Base-by-base conservation (phyloP, 2,888 invertebrate species). In the Dynastes tityus region DNA sequence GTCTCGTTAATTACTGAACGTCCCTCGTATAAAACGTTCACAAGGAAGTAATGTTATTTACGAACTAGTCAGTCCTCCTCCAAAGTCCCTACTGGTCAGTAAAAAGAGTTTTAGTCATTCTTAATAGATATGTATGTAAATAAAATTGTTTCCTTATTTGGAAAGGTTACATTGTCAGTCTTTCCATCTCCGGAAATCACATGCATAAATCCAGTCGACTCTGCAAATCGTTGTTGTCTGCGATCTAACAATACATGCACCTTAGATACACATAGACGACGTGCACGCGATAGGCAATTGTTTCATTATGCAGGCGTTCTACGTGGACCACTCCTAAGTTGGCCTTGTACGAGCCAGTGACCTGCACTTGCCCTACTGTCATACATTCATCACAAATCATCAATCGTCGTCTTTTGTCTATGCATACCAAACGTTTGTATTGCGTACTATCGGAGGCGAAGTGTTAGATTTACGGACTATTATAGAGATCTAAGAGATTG, bases 351-450 rank as follows among this genome's bases (percentile, higher is more conserved):
- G 83, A 82, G 82, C 83, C 82, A 84, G 80, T 83, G 84, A 84
- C 83, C 84, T 76, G 82, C 79, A 80, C 78, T 80, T 83, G 84
- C 81, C 81, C 82, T 80, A 83, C 82, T 83, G 80, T 83, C 88
- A 87, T 87, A 89, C 78, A 88, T 89, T 88, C 89, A 89, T 89
- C 89, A 89, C 61, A 74, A 61, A 61, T 61, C 88, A 88, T 89
- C 73, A 29, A 45, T 27, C 49, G 45, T 61, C 68, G 65, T 51
- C 51, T 11, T 27, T 27, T 51, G 51, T 67, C 16, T 29, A 32
- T 29, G 51, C 51, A 68, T 27, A 68, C 51, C 27, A 68, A 68
- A 68, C 51, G 68, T 13, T n/a, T 11, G 49, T 68, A 22, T 53
- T 51, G 29, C 5, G 22, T 68, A 27, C 27, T 13, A 68, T 51